Evolutionary conservation across 1,140 invertebrate species (phyloP).

Genomic region (Drosophila tristis): DNA sequence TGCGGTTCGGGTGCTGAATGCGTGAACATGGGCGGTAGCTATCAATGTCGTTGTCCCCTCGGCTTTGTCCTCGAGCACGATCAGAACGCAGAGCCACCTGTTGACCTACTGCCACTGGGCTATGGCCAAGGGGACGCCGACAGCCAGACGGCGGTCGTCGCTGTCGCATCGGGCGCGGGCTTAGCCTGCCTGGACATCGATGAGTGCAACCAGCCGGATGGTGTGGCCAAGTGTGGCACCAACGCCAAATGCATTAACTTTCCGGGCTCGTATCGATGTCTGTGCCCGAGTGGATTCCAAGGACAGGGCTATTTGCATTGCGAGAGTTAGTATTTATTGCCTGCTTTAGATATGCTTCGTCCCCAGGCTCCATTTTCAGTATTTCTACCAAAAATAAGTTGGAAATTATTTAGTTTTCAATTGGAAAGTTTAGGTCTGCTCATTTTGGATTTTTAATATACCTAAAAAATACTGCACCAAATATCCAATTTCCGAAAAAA

Average conservation of each 20-base stretch:
- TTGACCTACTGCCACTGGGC: conserved; percentile 48
- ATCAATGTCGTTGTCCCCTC: conserved; percentile 89
- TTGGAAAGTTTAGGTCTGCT: no score
- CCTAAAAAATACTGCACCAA: not conserved
- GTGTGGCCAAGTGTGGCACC: conserved; percentile 89
- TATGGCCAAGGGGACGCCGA: conserved; percentile 64
- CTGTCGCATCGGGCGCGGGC: conserved; percentile 64
- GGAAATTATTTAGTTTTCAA: not conserved
- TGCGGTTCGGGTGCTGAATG: conserved; percentile 90
- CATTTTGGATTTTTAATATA: no score
- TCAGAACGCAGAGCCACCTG: conserved; percentile 57
- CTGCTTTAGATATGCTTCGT: conserved; percentile 29
- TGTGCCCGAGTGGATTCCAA: conserved; percentile 93
- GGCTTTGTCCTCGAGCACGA: conserved; percentile 86
- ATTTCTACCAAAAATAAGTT: no score
- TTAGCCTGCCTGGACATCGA: conserved; percentile 87
- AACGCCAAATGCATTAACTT: conserved; percentile 96
- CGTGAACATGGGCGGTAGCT: conserved; percentile 90
- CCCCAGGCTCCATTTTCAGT: conserved; percentile 21
- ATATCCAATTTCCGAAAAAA: not conserved
- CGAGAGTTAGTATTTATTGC: conserved; percentile 90
- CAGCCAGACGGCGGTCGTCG: conserved; percentile 18
- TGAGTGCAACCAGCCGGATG: conserved; percentile 90
- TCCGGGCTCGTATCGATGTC: conserved; percentile 95
- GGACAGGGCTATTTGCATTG: conserved; percentile 94